These are phyloP conservation scores for Pomatostomus ruficeps DNA, from an alignment of 2,113 vertebrate genomes.

Conservation along the genomic window DNA sequence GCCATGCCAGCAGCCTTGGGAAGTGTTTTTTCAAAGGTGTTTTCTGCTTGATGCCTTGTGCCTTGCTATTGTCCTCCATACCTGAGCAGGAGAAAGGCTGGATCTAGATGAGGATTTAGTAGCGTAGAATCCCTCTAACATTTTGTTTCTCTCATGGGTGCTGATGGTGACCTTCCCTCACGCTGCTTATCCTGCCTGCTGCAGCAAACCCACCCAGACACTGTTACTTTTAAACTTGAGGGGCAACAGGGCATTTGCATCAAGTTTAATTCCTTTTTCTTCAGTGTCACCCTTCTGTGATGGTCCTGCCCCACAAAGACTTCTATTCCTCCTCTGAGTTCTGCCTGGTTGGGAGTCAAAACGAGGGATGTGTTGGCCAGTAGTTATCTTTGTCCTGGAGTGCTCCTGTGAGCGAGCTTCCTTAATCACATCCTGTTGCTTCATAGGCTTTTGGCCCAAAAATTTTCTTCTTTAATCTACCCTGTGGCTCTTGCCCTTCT, in stretches of 20 bases:
- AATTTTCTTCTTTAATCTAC: not conserved
- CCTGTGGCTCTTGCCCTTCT: not conserved
- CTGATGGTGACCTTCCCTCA: not conserved
- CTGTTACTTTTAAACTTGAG: not conserved
- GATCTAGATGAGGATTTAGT: not conserved
- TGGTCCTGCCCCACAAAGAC: not conserved
- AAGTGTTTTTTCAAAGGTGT: not conserved
- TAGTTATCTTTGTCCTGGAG: not conserved
- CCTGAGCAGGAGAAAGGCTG: not conserved
- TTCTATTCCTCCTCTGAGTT: not conserved
- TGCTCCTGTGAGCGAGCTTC: not conserved
- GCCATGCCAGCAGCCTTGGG: fast-evolving
- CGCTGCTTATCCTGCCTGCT: not conserved
- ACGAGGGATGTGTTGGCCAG: not conserved
- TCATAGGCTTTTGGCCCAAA: not conserved
- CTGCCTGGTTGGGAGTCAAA: not conserved
- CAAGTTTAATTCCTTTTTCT: not conserved
- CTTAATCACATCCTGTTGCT: not conserved
- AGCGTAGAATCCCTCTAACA: not conserved
- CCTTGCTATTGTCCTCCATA: not conserved
- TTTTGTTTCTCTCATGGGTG: not conserved
- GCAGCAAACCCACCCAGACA: not conserved
- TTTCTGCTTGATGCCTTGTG: fast-evolving
- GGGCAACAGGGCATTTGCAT: fast-evolving
- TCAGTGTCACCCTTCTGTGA: not conserved